phyloP scores from a whole-genome alignment of 1,140 invertebrate species.

The Yoshiicerus persimilis region DNA sequence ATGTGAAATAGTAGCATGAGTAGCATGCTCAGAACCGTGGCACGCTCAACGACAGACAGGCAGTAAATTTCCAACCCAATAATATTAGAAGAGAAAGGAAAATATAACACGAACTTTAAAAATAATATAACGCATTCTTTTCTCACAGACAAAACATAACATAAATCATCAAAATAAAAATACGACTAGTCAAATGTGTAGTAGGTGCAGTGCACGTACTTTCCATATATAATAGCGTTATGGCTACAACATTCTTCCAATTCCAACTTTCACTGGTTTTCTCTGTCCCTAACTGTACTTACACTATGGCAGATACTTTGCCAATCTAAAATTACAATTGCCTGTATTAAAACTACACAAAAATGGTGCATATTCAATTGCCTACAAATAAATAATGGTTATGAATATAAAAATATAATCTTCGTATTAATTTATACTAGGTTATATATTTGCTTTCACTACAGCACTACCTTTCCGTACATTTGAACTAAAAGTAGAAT shows the following conservation, averaged over 20 bases:
- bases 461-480: too few species aligned
- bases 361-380: too few species aligned
- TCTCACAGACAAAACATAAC: constrained; percentile 13
- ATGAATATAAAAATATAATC: too few species aligned
- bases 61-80: constrained; percentile 13
- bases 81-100: constrained; percentile 8
- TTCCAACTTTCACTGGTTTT: neutral
- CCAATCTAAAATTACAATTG: too few species aligned
- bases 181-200: neutral
- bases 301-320: neutral
- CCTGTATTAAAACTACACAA: too few species aligned
- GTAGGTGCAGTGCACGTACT: neutral
- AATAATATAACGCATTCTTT: constrained; percentile 10
- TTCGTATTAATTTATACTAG: too few species aligned
- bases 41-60: constrained; percentile 12
- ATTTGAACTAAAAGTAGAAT: too few species aligned
- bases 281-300: neutral
- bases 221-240: neutral
- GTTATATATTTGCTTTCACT: too few species aligned
- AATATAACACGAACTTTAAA: neutral
- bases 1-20: constrained; percentile 7
- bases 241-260: neutral
- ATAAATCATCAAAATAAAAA: constrained; percentile 19
- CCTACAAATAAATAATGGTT: too few species aligned
- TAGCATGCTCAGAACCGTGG: constrained; percentile 11